phyloP scores from a whole-genome alignment of 2,797 vertebrate species.

The Thaleichthys pacificus region DNA sequence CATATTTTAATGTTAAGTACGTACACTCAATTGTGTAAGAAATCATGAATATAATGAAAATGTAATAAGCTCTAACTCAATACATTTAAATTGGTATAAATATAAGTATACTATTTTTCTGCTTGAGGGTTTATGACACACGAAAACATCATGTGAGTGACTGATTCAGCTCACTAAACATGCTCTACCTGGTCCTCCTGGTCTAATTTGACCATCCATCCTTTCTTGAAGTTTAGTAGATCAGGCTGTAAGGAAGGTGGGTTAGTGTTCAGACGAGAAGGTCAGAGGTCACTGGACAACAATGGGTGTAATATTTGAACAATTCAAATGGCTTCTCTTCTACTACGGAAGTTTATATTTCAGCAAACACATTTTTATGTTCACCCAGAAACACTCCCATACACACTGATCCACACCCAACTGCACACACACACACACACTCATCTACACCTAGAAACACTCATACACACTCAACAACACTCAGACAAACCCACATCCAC shows the following conservation, averaged over 20 bases:
- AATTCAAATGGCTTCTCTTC: neutral
- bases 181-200: constrained; percentile 58
- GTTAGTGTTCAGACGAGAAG: neutral
- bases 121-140: too few species aligned
- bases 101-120: too few species aligned
- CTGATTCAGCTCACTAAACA: neutral
- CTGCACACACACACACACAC: constrained; percentile 14
- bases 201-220: constrained; percentile 72
- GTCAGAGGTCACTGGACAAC: neutral
- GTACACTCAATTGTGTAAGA: too few species aligned
- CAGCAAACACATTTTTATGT: neutral
- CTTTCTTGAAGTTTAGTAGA: constrained; percentile 75
- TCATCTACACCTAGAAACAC: neutral
- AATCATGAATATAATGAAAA: too few species aligned
- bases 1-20: neutral
- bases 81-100: neutral
- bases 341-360: neutral
- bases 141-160: too few species aligned
- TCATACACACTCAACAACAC: too few species aligned
- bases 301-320: neutral
- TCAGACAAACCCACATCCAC: too few species aligned
- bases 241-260: constrained; percentile 58
- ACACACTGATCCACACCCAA: neutral
- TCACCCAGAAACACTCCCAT: neutral
- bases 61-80: neutral